These are phyloP conservation scores for Acronicta alni DNA, from an alignment of 2,888 invertebrate genomes.

Conservation along the genomic window DNA sequence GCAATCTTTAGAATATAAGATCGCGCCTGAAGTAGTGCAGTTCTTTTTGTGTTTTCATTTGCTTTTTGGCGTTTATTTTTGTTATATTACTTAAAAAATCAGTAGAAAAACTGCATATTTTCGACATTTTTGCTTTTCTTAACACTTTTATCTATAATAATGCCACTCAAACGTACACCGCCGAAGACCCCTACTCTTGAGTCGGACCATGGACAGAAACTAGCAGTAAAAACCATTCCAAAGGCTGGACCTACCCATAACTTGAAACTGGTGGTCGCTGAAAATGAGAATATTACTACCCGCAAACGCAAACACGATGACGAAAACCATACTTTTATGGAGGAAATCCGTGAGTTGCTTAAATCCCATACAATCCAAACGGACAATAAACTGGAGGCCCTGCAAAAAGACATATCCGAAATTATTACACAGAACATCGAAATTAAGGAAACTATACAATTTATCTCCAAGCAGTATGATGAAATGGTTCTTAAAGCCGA, in stretches of 20 bases:
- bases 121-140: no score
- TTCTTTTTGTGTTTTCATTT: no score
- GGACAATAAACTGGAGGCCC: background rate
- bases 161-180: no score
- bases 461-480: slow-evolving; percentile 6
- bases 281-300: background rate
- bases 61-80: no score
- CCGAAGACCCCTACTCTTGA: no score
- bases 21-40: no score
- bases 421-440: slow-evolving; percentile 7
- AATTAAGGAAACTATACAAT: background rate
- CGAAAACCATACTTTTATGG: background rate
- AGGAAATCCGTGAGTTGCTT: slow-evolving; percentile 1
- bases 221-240: background rate
- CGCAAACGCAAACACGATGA: slow-evolving; percentile 2
- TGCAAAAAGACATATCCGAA: background rate
- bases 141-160: no score
- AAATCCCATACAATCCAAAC: background rate
- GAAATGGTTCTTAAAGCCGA: background rate
- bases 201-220: no score
- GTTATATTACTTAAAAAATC: no score
- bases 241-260: background rate
- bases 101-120: no score
- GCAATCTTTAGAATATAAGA: no score
- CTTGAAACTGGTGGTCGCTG: background rate